Evolutionary conservation across 2,113 vertebrate species (phyloP), one percentile per base, ranked within the genome.

Genomic region (Pseudolaguvia tuberculata): DNA sequence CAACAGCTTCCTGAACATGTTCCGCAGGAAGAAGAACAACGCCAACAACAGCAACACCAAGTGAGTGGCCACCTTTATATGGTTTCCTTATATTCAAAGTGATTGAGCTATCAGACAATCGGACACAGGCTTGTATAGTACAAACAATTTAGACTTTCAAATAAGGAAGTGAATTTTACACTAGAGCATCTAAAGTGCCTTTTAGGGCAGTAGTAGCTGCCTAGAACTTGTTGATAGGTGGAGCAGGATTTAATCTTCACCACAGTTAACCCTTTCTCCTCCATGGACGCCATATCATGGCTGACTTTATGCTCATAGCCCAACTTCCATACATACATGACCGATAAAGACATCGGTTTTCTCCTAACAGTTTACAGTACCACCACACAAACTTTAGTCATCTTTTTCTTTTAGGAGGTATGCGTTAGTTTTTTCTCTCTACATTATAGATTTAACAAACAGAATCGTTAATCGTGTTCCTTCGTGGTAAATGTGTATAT

Each of bases 11-110:
- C 89, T 99, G 83, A 98, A 94, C 81, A 98, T 99, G 82, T 99
- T 99, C 91, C 94, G 95, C 68, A 92, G 95, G 84, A 99, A 99
- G 93, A 98, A 98, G 1, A 98, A 95, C 92, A 97, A 96, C 85
- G 88, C 83, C 72, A 76, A 93, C 9, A 94, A 93, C 80, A 98
- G 92, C 80, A 98, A 90, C 50, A 86, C 95, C 83, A 98, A 96
- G 97, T 99, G 88, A 95, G 94, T 93, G 45, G 52, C 20, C 56
- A 23, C 8, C 39, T 59, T 42, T 42, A 62, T 63, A 55, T 51
- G 63, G 61, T 50, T 14, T 27, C 4, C 5, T 76, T 9, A 50
- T 51, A 73, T n/a, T 25, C 50, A 35, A 20, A 27, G n/a, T 27
- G 7, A 39, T 3, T 52, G 58, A 55, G 31, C 15, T 39, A 61